Percentiles rank a stretch among this genome's conserved stretches.
Evolutionary conservation across 1,140 invertebrate species (phyloP).

Genomic region (Riptortus pedestris): DNA sequence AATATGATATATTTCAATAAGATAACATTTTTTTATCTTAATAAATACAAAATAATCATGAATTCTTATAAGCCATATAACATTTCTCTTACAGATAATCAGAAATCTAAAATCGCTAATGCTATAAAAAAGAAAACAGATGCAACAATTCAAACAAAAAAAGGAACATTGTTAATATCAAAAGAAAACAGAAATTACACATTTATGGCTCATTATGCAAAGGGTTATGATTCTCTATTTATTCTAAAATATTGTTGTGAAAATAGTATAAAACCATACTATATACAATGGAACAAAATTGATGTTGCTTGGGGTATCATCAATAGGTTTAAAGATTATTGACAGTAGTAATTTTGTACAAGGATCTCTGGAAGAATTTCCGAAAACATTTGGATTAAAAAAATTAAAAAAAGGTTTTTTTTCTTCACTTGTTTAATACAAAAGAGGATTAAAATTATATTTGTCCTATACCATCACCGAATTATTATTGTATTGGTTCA

Average conservation of each 20-base stretch:
- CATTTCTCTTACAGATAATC: too few relatives aligned
- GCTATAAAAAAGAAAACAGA: too few relatives aligned
- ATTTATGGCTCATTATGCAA: not conserved
- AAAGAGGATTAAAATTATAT: not conserved
- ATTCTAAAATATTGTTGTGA: not conserved
- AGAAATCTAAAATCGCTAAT: too few relatives aligned
- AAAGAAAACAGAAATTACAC: not conserved
- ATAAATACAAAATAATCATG: too few relatives aligned
- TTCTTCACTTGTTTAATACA: too few relatives aligned
- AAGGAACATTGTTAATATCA: not conserved
- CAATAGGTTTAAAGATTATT: not conserved
- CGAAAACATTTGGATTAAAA: not conserved
- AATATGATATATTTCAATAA: slow-evolving; percentile 5
- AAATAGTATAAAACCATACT: not conserved
- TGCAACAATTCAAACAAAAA: too few relatives aligned
- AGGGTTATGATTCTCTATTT: not conserved
- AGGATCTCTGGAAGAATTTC: not conserved
- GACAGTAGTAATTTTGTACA: not conserved
- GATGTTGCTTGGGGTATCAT: not conserved
- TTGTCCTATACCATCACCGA: not conserved
- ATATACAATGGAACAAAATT: not conserved
- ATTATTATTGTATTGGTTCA: not conserved
- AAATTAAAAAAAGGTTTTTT: not conserved
- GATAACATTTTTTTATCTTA: too few relatives aligned
- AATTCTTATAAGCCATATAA: too few relatives aligned